These are phyloP conservation scores for Grallaria varia DNA, from an alignment of 2,113 vertebrate species.

Conservation along the genomic window DNA sequence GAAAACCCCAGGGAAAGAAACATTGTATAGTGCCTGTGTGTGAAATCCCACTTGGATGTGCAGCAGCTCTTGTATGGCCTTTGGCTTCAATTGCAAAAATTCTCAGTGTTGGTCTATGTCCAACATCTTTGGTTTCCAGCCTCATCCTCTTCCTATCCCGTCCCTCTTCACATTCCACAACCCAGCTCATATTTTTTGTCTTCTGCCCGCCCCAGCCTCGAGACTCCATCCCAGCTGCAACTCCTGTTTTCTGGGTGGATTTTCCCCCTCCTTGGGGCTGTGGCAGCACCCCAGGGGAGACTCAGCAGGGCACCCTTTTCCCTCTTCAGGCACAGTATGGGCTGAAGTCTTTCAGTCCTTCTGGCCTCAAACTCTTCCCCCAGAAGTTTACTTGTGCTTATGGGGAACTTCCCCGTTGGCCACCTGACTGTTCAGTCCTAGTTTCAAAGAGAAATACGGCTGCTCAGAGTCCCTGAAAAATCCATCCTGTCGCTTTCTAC, in stretches of 20 bases:
- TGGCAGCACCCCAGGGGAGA: neutral
- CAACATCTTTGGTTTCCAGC: neutral
- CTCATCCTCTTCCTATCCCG: neutral
- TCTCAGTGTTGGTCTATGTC: neutral
- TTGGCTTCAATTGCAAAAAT: neutral
- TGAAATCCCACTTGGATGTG: neutral
- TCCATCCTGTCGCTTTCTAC: neutral
- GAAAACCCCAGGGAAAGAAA: neutral
- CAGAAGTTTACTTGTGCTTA: neutral
- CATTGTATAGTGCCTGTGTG: neutral
- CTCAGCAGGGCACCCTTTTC: neutral
- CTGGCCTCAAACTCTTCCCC: neutral
- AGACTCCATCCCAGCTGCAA: neutral
- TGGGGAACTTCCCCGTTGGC: neutral
- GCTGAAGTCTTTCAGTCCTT: neutral
- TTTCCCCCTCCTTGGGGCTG: neutral
- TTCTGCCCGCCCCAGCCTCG: neutral
- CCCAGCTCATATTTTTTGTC: neutral
- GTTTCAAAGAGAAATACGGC: neutral
- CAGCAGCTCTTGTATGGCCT: neutral
- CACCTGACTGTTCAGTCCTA: neutral
- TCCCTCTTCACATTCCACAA: neutral
- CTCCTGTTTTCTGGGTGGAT: neutral
- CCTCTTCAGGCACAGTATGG: neutral
- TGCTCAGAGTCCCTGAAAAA: neutral